Conservation (phyloP, 2,888 invertebrate species). For the Pheosia tremula region DNA sequence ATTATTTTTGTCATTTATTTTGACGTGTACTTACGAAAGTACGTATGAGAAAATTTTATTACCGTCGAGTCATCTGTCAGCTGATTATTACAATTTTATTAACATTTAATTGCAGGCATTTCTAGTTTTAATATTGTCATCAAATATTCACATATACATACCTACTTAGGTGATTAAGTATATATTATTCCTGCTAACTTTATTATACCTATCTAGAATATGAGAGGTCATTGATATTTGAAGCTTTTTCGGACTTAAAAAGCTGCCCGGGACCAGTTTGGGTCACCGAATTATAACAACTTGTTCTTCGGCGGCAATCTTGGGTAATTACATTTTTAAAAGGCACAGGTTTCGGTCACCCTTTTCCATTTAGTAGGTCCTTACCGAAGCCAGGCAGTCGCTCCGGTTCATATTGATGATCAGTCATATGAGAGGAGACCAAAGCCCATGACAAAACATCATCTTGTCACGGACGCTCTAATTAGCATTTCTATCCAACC, state of each 20-base stretch:
- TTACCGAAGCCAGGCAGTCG: not conserved
- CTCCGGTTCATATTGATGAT: too few relatives aligned
- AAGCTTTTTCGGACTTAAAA: not conserved
- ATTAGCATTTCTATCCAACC: not conserved
- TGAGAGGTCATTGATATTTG: not conserved
- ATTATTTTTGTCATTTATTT: too few relatives aligned
- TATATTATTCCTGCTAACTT: not conserved
- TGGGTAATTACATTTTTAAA: too few relatives aligned
- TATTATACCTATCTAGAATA: not conserved
- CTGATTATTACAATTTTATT: not conserved
- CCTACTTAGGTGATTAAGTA: not conserved
- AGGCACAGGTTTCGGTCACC: too few relatives aligned
- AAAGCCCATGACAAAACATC: not conserved
- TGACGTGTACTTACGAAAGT: too few relatives aligned
- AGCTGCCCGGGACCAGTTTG: not conserved
- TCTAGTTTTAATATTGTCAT: constrained; percentile 1
- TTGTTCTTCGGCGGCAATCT: too few relatives aligned
- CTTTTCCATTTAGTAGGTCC: too few relatives aligned
- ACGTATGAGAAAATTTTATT: too few relatives aligned
- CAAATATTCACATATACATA: not conserved
- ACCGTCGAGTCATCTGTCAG: not conserved
- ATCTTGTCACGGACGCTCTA: not conserved
- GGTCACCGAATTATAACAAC: not conserved
- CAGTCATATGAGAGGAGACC: too few relatives aligned
- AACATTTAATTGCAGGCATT: not conserved